A percentile compares a stretch with the other conserved stretches of the same genome.
phyloP scores from a whole-genome alignment of 2,113 vertebrate species.

The Polypterus bichir region DNA sequence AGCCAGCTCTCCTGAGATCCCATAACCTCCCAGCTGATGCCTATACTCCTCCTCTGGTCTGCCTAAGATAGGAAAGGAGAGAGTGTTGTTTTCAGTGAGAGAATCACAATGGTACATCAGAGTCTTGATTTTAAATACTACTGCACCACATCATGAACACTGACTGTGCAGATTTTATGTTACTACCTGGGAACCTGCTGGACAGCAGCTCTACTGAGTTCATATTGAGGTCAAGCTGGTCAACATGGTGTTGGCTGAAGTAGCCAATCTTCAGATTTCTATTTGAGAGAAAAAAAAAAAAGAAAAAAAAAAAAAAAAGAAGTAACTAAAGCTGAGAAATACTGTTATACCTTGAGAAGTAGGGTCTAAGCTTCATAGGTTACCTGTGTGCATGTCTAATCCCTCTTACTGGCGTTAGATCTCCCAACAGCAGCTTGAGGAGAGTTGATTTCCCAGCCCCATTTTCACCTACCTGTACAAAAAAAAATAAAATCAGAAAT shows the following conservation, averaged over 20 bases:
- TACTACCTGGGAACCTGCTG: slow-evolving; percentile 79
- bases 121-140: not conserved
- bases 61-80: slow-evolving; percentile 43
- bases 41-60: slow-evolving; percentile 86
- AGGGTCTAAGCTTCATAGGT: not conserved
- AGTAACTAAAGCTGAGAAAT: too few species aligned
- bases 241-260: slow-evolving; percentile 94
- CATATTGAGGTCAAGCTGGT: slow-evolving; percentile 90
- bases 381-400: slow-evolving; percentile 85
- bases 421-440: slow-evolving; percentile 89
- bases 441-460: slow-evolving; percentile 90
- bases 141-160: too few species aligned
- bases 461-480: slow-evolving; percentile 81
- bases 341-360: too few species aligned
- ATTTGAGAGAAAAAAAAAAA: slow-evolving; percentile 6
- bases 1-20: slow-evolving; percentile 80
- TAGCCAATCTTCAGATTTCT: slow-evolving; percentile 95
- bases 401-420: slow-evolving; percentile 69
- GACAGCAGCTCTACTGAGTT: slow-evolving; percentile 82
- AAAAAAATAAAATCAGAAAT: slow-evolving; percentile 7
- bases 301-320: not conserved
- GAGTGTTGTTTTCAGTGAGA: too few species aligned
- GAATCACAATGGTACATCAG: not conserved
- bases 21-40: slow-evolving; percentile 89
- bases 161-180: not conserved